Evolutionary conservation across 1,140 invertebrate species (phyloP).

Genomic region (Cotesia vestalis): DNA sequence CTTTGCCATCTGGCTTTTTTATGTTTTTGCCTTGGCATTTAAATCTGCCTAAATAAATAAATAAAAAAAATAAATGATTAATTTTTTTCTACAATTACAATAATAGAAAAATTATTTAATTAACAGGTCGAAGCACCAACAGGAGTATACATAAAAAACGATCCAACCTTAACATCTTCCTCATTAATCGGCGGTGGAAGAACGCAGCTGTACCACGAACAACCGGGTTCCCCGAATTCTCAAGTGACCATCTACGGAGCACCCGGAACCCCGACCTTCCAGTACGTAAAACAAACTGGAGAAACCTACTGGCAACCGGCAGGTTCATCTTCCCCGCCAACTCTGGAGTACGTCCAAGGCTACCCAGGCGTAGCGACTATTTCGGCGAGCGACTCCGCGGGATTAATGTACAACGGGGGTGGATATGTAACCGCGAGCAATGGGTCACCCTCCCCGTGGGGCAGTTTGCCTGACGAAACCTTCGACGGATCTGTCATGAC

Average conservation of each 20-base stretch:
- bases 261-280: constrained; percentile 59
- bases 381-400: constrained; percentile 49
- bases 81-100: no score
- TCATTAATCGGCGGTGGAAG: constrained; percentile 59
- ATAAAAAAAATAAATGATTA: no score
- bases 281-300: constrained; percentile 58
- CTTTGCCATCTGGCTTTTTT: no score
- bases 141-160: constrained; percentile 64
- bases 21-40: no score
- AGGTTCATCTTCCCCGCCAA: constrained; percentile 48
- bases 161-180: constrained; percentile 69
- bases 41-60: no score
- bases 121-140: constrained; percentile 56
- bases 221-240: constrained; percentile 65
- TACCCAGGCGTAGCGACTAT: constrained; percentile 49
- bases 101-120: no score
- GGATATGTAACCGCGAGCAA: constrained; percentile 49
- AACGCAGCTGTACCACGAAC: constrained; percentile 66
- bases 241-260: constrained; percentile 69
- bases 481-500: constrained; percentile 52
- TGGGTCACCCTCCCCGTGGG: constrained; percentile 51
- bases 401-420: constrained; percentile 52
- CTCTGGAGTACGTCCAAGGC: constrained; percentile 53
- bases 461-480: constrained; percentile 48
- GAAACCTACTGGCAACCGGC: constrained; percentile 52